Base-by-base conservation (phyloP, 2,888 invertebrate genomes). In the Ectemnius lituratus region DNA sequence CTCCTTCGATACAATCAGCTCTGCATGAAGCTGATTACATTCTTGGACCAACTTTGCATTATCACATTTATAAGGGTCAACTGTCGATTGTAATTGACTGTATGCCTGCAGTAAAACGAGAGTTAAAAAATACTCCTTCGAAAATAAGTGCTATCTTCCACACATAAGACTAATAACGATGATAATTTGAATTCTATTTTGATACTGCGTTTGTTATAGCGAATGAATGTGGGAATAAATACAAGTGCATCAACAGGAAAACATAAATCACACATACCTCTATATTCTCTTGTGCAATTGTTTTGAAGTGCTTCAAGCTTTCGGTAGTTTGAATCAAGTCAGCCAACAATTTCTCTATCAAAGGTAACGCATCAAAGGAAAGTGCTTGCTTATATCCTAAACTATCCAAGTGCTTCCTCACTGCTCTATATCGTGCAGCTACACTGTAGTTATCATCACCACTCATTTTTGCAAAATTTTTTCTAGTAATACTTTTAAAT, bases 241-340 rank as follows among this genome's bases (percentile, higher is more conserved):
- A 1, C 8, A 56, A 59, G 23, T 27, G n/a, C 27, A 20, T 8
- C 6, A 63, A 66, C 13, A n/a, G 23, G n/a, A 60, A 72, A 65
- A 45, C 52, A n/a, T 37, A 20, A 66, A 72, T 61, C 49, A 57
- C 67, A 73, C 78, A 75, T 89, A 94, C 94, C 92, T 94, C 93
- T 46, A 94, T 90, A 65, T 95, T 93, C 84, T 94, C 93, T 88
- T 94, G 93, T 5, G 96, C 94, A 82, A 96, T 91, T 75, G 94
- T 93, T 93, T 97, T 97, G 78, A 96, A 95, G 91, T 97, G 95
- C 87, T 96, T 95, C 67, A 97, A 92, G 87, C 95, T 97, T 82
- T 96, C 95, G n/a, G 97, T 97, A 8, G 97, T 97, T 89, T 96
- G 95, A 75, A 97, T 92, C 72, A 98, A 93, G 91, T 98, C 98